Evolutionary conservation across 2,113 vertebrate genomes (phyloP).

Genomic region (Erpornis zantholeuca): DNA sequence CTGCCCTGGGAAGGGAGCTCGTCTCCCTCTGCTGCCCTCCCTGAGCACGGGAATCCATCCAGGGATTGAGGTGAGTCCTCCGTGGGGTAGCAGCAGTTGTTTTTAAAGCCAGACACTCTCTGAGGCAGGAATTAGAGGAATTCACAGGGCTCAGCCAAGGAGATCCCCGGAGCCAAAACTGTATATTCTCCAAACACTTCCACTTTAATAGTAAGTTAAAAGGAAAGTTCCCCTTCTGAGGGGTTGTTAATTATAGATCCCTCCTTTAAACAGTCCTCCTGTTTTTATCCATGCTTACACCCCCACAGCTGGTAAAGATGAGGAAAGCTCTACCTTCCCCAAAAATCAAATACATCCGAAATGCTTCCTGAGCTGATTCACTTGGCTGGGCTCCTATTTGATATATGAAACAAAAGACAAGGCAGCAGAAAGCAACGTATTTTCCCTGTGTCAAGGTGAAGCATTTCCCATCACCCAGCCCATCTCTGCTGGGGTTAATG

Average conservation of each 20-base stretch:
- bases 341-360: constrained; percentile 51
- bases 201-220: constrained; percentile 50
- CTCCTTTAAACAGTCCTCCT: constrained; percentile 31
- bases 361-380: constrained; percentile 49
- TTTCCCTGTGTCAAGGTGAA: constrained; percentile 40
- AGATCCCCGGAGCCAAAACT: constrained; percentile 25
- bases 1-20: background rate
- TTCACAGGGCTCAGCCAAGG: constrained; percentile 1
- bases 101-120: background rate
- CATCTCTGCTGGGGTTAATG: background rate
- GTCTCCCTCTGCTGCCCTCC: background rate
- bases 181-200: background rate
- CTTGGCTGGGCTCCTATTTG: constrained; percentile 36
- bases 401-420: constrained; percentile 37
- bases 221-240: constrained; percentile 48
- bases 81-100: background rate
- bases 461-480: constrained; percentile 1
- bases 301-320: constrained; percentile 32
- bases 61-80: background rate
- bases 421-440: background rate
- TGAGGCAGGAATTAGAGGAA: constrained; percentile 5
- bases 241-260: constrained; percentile 64
- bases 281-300: constrained; percentile 36
- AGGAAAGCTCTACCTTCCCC: constrained; percentile 36
- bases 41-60: background rate